A percentile compares a stretch with the other conserved stretches of the same genome.
Evolutionary conservation across 2,888 invertebrate genomes (phyloP).

Genomic region (Hirtodrosophila alboralis): DNA sequence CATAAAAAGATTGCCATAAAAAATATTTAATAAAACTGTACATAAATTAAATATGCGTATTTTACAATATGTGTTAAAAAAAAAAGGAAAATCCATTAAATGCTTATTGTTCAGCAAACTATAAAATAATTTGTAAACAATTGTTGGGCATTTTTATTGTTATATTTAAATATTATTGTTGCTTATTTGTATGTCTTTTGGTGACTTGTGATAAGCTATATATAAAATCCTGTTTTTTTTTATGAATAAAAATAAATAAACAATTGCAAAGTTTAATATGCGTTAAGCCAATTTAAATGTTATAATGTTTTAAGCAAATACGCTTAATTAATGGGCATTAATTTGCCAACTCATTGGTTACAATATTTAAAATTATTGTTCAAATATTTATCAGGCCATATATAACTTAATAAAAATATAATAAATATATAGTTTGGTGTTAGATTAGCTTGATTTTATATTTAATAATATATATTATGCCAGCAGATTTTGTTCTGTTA

Average conservation of each 20-base stretch:
- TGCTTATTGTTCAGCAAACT: slow-evolving; percentile 18
- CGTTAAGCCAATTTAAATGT: too few species aligned
- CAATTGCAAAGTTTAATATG: too few species aligned
- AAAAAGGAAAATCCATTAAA: slow-evolving; percentile 24
- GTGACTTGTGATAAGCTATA: not conserved
- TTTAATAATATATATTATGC: too few species aligned
- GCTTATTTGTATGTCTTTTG: slow-evolving; percentile 1
- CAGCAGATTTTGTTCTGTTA: too few species aligned
- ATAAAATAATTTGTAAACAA: slow-evolving; percentile 17
- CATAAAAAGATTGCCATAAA: slow-evolving; percentile 3
- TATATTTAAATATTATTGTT: slow-evolving; percentile 13
- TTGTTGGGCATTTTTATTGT: not conserved
- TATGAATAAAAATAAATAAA: too few species aligned
- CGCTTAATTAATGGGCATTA: not conserved
- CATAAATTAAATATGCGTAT: not conserved
- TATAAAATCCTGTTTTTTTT: too few species aligned
- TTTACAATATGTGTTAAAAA: slow-evolving; percentile 6
- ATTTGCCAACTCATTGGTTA: not conserved
- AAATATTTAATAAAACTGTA: slow-evolving; percentile 1
- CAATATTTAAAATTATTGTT: not conserved
- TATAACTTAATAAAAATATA: too few species aligned
- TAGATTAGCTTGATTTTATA: too few species aligned
- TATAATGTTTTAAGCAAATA: slow-evolving; percentile 1
- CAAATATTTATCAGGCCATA: not conserved
- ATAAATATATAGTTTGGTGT: too few species aligned